Conservation (phyloP, 2,113 vertebrate species). For the rabbit (Oryctolagus cuniculus) region mOryCun1.1 NC_091439.1:80787501-80788000, state of each 20-base stretch:
- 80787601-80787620: neutral
- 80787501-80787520: neutral
- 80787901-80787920: slow-evolving; percentile 26
- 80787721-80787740: neutral
- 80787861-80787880: slow-evolving; percentile 34
- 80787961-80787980: neutral
- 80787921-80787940: neutral
- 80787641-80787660: neutral
- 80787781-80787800: neutral
- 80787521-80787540: neutral
- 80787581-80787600: slow-evolving; percentile 7
- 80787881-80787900: neutral
- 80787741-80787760: slow-evolving; percentile 35
- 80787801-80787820: slow-evolving; percentile 18
- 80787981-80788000: neutral
- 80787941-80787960: neutral
- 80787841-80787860: neutral
- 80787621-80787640: neutral
- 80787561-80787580: slow-evolving; percentile 1
- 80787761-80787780: slow-evolving; percentile 16
- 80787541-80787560: neutral
- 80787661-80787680: neutral
- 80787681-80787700: neutral
- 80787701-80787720: neutral
- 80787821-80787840: slow-evolving; percentile 9